Percentiles rank a stretch among this genome's conserved stretches.
Conservation (phyloP, 2,113 vertebrate genomes). For the Nyctibius bracteatus region DNA sequence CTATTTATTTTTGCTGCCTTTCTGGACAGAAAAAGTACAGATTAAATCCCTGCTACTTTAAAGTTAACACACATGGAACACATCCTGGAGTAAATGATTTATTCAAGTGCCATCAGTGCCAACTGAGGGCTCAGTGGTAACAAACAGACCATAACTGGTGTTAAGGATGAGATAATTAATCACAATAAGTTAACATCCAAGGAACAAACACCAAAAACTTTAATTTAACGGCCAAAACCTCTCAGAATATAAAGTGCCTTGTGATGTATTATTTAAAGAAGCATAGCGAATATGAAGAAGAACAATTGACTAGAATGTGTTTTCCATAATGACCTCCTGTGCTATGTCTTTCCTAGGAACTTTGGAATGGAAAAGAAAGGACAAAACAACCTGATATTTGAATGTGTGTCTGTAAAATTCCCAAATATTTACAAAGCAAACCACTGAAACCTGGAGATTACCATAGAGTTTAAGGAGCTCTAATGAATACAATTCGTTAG, state of each 20-base stretch:
- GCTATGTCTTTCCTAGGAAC: background rate
- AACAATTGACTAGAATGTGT: background rate
- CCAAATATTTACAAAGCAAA: constrained; percentile 25
- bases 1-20: background rate
- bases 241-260: background rate
- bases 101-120: background rate
- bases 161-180: constrained; percentile 5
- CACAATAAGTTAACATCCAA: constrained; percentile 1
- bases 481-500: constrained; percentile 37
- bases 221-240: constrained; percentile 10
- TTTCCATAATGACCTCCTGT: background rate
- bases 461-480: background rate
- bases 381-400: background rate
- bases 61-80: background rate
- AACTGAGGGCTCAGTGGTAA: background rate
- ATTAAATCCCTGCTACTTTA: constrained; percentile 3
- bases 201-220: background rate
- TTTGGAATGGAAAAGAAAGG: background rate
- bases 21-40: background rate
- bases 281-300: background rate
- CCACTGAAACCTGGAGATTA: constrained; percentile 15
- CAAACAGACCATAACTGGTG: background rate
- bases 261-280: constrained; percentile 43
- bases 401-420: background rate
- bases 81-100: background rate